Base-by-base conservation (phyloP, 2,888 invertebrate species). In the Cactoblastis cactorum region DNA sequence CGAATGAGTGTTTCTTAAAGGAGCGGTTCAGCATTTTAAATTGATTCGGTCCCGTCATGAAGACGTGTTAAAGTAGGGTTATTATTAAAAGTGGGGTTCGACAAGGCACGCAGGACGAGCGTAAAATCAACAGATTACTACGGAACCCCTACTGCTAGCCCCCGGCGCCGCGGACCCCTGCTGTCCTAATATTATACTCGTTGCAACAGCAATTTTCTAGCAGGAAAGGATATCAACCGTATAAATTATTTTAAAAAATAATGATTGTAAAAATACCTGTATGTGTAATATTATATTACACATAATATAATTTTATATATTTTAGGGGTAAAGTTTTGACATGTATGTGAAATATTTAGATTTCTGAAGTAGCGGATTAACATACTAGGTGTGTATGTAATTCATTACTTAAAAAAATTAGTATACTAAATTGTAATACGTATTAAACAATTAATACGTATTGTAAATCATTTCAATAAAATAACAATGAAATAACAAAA, bases 91-190 rank as follows among this genome's bases (percentile, higher is more conserved):
- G 74, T 69, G 71, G 80, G 80, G 76, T 76, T 74, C 64, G 67
- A 62, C 71, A 66, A 61, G 64, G 69, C 70, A 70, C 70, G 73
- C 75, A 71, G 75, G 75, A 68, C 72, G 77, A 82, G 86, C 85
- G 87, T 85, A 87, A 87, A 88, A 88, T 88, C 87, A 87, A 87
- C 88, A 88, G 88, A 89, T 89, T 88, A 88, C 78, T 67, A 72
- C 71, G 70, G 80, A 71, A 67, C 78, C 83, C 85, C 74, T 77
- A 63, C 74, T 67, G 33, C 41, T 41, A 71, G 78, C 79, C 69
- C 59, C 61, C 65, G 63, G 71, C 70, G 66, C 55, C 59, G 56
- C 59, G 71, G 69, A 76, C 80, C 81, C 84, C 76, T 70, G 73
- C 69, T 73, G 74, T 73, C 35, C 76, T 77, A 76, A 77, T 76